Evolutionary conservation across 1,140 invertebrate species (phyloP), one percentile per base, ranked within the genome.

Genomic region (Bombus turneri): DNA sequence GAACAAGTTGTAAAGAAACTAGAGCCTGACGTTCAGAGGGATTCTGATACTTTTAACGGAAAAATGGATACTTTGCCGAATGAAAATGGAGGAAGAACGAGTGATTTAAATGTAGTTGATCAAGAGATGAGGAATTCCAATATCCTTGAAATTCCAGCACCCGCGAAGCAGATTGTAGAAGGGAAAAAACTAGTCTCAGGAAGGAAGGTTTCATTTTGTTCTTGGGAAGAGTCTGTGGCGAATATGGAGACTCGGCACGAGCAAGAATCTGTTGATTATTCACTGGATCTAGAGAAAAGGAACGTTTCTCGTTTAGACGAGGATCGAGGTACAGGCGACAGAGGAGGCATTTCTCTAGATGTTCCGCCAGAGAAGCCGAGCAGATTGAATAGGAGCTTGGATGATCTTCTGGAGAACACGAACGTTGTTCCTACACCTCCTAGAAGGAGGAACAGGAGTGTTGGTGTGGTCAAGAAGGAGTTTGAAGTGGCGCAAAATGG

Each of bases 351-450:
- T 15, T 37, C 74, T 13, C 28, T 18, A 34, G 81, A 86, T 41
- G 86, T 91, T 6, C 89, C 92, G 6, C 93, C 93, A 18, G 93
- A 93, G 82, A 94, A 94, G 64, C 93, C 94, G 1, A 92, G 86
- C 39, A 92, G 93, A 39, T 75, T 91, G 77, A 91, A 91, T 57
- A 89, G 88, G 12, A 92, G 78, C 76, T 62, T 91, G 25, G 91
- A 92, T 10, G 91, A 94, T 25, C 77, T 86, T 1, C 10, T 72
- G 4, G 81, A 78, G 57, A 68, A 87, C 83, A 53, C 81, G 13
- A 39, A 77, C 13, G 86, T 89, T 41, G 90, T 91, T 25, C 94
- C 95, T 25, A 95, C 94, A 0, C 94, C 95, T 10, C 94, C 93
- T 22, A 83, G 91, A 43, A 88, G 94, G 64, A 94, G 87, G 34